phyloP scores from a whole-genome alignment of 1,140 invertebrate species.

The Nasonia giraulti region DNA sequence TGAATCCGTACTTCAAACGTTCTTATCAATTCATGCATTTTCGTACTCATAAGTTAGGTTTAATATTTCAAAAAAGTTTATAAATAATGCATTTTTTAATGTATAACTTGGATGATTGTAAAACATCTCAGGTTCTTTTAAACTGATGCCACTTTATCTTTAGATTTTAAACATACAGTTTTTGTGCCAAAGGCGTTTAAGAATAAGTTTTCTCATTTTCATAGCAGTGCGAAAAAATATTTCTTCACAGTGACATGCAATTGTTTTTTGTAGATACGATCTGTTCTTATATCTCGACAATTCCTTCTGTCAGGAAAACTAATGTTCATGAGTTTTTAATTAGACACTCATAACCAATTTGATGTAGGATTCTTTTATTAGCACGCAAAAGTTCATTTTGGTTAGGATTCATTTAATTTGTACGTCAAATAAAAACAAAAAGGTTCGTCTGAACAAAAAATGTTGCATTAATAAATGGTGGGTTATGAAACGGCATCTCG shows the following conservation, averaged over 20 bases:
- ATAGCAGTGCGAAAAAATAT: slow-evolving; percentile 4
- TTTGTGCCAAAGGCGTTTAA: slow-evolving; percentile 34
- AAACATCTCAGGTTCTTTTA: not conserved
- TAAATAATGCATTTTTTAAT: not conserved
- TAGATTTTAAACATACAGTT: slow-evolving; percentile 7
- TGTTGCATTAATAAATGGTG: slow-evolving; percentile 16
- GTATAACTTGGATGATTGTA: not conserved
- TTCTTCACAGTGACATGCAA: slow-evolving; percentile 13
- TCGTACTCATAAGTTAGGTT: too few species aligned
- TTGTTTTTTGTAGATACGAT: slow-evolving; percentile 29
- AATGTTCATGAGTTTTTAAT: slow-evolving; percentile 31
- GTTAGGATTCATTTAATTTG: slow-evolving; percentile 30
- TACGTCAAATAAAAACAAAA: not conserved
- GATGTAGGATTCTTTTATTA: slow-evolving; percentile 19
- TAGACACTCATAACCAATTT: slow-evolving; percentile 24
- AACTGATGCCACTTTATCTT: not conserved
- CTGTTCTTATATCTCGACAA: slow-evolving; percentile 3
- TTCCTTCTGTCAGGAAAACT: not conserved
- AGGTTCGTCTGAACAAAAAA: not conserved
- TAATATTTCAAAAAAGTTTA: too few species aligned
- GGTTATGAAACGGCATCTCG: slow-evolving; percentile 16
- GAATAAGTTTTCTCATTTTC: slow-evolving; percentile 11
- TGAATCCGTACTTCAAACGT: too few species aligned
- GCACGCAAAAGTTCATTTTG: slow-evolving; percentile 3
- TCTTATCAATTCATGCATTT: too few species aligned